Base-by-base conservation (phyloP, 92 coral and sea anemone genomes). In the Porites rus region DNA sequence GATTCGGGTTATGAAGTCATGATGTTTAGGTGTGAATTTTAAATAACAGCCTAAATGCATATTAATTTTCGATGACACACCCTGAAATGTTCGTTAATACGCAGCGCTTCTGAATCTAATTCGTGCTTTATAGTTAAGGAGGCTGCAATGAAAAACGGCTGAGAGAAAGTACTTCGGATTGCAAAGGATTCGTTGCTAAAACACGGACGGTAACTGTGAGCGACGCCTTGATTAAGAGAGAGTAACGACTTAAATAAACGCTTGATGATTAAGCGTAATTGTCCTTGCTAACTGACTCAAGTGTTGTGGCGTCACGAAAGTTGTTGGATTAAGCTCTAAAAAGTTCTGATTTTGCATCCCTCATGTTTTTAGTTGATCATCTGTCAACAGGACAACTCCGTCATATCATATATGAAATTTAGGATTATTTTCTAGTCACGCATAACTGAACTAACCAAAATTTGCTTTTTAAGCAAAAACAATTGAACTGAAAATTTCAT, bases 41-140 rank as follows among this genome's bases (percentile, higher is more conserved):
- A 56, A 56, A 56, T 10, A 14, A 56, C 61, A 56, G 16, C 50
- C 24, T n/a, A 2, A 17, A 80, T 69, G 76, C 76, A 69, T 58
- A 81, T 81, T 73, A 59, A 12, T 17, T 59, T 58, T 63, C 38
- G 11, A 9, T 25, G 86, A 31, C 86, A 81, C 86, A 70, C 86
- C 86, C 86, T 28, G 14, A 31, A n/a, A 24, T 7, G 43, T 18
- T 52, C 6, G 18, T 58, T 24, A 66, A 78, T 12, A 20, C 9
- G 14, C 20, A 22, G 51, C 61, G 11, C 16, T 56, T 10, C 43
- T 14, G 11, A 19, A 7, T 28, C 28, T 67, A n/a, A 67, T n/a
- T 19, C 14, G 46, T 67, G 19, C 21, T 66, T 18, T 7, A n/a
- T 67, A 67, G 46, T 38, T 38, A 18, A 18, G 10, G 11, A 67